Evolutionary conservation across 2,888 invertebrate genomes (phyloP).

Genomic region (Netelia fuscicornis): DNA sequence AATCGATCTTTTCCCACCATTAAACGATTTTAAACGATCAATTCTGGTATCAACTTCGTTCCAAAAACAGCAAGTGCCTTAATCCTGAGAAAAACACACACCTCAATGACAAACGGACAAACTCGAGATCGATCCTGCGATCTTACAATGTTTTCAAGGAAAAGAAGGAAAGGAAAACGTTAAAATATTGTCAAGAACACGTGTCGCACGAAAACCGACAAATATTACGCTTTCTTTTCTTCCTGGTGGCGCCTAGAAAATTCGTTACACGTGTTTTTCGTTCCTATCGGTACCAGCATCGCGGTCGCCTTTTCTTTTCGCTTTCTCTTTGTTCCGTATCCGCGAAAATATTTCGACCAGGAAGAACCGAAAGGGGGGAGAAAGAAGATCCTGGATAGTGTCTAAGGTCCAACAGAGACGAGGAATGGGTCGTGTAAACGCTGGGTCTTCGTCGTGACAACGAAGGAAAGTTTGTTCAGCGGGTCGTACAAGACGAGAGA

Average conservation of each 20-base stretch:
- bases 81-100: no score
- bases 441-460: conserved; percentile 24
- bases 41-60: no score
- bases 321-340: conserved; percentile 41
- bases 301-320: conserved; percentile 39
- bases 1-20: no score
- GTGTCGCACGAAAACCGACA: conserved; percentile 52
- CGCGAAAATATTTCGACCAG: conserved; percentile 57
- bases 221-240: conserved; percentile 44
- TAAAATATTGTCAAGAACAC: conserved; percentile 23
- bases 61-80: background rate
- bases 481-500: conserved; percentile 16
- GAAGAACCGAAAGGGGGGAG: background rate
- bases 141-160: background rate
- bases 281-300: conserved; percentile 53
- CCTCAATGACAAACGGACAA: background rate
- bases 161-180: background rate
- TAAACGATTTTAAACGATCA: no score
- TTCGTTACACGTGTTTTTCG: conserved; percentile 71
- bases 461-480: conserved; percentile 18
- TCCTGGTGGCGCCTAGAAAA: conserved; percentile 44
- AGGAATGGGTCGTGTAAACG: conserved; percentile 31
- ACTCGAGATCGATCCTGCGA: conserved; percentile 11
- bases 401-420: conserved; percentile 20
- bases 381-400: no score